These are phyloP conservation scores for Tychaedon coryphoeus DNA, from an alignment of 2,113 vertebrate genomes.

Conservation along the genomic window DNA sequence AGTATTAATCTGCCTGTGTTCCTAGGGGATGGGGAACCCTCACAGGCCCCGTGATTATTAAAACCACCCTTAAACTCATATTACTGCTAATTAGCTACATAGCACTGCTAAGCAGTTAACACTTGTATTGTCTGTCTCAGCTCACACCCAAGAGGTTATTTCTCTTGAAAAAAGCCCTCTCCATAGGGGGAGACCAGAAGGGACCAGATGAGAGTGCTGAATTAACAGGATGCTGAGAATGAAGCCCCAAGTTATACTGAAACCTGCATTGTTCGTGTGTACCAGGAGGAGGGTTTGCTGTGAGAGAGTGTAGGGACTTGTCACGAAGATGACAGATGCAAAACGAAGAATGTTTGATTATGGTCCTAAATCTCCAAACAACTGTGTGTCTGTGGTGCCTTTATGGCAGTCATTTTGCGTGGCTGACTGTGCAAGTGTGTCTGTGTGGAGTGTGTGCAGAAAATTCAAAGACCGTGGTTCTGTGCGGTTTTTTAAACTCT, in stretches of 20 bases:
- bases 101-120: constrained; percentile 16
- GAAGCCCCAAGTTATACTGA: not conserved
- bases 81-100: constrained; percentile 33
- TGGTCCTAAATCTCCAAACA: not conserved
- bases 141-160: constrained; percentile 12
- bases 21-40: not conserved
- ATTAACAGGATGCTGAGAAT: not conserved
- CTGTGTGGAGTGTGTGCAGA: not conserved
- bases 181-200: not conserved
- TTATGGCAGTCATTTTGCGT: not conserved
- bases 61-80: constrained; percentile 17
- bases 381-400: not conserved
- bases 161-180: not conserved
- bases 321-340: not conserved
- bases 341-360: not conserved
- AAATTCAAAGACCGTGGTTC: not conserved
- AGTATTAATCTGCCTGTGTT: not conserved
- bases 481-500: not conserved
- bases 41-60: not conserved
- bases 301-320: not conserved
- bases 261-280: not conserved
- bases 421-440: not conserved
- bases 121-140: constrained; percentile 33
- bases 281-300: not conserved
- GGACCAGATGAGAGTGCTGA: not conserved